Conservation (phyloP, 92 coral and sea anemone species). For the Epizoanthus rinbou region DNA sequence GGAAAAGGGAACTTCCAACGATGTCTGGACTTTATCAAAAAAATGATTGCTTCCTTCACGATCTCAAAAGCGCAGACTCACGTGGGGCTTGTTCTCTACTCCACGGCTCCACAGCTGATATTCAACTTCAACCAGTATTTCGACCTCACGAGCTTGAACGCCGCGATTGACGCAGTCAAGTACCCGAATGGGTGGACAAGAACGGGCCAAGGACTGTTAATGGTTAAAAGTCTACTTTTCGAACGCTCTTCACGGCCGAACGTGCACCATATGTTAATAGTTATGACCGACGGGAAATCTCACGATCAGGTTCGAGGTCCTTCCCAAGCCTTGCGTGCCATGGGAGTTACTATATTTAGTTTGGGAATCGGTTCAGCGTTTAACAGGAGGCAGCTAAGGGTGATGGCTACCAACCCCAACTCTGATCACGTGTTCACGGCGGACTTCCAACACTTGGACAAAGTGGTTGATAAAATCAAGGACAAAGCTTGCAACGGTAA, state of each 20-base stretch:
- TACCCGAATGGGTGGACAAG: slow-evolving; percentile 18
- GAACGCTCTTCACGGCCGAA: not conserved
- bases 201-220: slow-evolving; percentile 13
- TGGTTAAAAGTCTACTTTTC: not conserved
- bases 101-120: slow-evolving; percentile 43
- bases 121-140: slow-evolving; percentile 58
- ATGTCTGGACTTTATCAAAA: slow-evolving; percentile 60
- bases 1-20: slow-evolving; percentile 66
- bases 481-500: slow-evolving; percentile 56
- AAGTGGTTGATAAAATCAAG: slow-evolving; percentile 17
- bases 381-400: not conserved
- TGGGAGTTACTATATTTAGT: slow-evolving; percentile 9
- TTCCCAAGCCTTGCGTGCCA: slow-evolving; percentile 8
- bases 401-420: slow-evolving; percentile 39
- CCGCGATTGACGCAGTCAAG: slow-evolving; percentile 15
- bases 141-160: slow-evolving; percentile 43
- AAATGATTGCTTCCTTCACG: slow-evolving; percentile 51
- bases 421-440: slow-evolving; percentile 33
- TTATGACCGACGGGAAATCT: slow-evolving; percentile 48
- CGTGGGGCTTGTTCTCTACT: slow-evolving; percentile 60
- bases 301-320: slow-evolving; percentile 28
- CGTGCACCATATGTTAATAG: slow-evolving; percentile 33
- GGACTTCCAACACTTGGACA: slow-evolving; percentile 25
- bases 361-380: slow-evolving; percentile 24
- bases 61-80: slow-evolving; percentile 60